phyloP scores from a whole-genome alignment of 1,140 invertebrate genomes.

The Polypedilum vanderplanki region DNA sequence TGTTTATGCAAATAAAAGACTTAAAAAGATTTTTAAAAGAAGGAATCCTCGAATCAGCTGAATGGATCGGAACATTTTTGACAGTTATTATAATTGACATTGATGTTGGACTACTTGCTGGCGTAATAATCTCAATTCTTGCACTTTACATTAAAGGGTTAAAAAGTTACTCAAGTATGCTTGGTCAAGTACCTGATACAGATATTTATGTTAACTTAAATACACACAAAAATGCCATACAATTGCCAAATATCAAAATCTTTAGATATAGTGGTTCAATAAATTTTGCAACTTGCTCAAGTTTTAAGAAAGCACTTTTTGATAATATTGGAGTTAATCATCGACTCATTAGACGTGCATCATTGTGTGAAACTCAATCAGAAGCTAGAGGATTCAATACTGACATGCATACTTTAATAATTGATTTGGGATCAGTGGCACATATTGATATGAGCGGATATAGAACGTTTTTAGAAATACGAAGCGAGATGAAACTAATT shows the following conservation, averaged over 20 bases:
- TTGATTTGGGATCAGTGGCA: conserved; percentile 40
- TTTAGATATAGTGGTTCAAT: conserved; percentile 41
- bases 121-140: conserved; percentile 37
- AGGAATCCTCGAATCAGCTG: conserved; percentile 72
- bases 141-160: conserved; percentile 41
- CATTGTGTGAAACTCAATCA: conserved; percentile 31
- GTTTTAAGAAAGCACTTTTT: conserved; percentile 38
- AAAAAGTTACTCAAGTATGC: conserved; percentile 37
- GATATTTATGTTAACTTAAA: conserved; percentile 40
- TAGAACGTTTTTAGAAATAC: conserved; percentile 37
- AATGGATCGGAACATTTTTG: conserved; percentile 79
- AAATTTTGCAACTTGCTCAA: conserved; percentile 40
- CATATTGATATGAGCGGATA: conserved; percentile 42
- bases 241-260: conserved; percentile 39
- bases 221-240: conserved; percentile 39
- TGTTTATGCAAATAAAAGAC: conserved; percentile 75
- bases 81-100: conserved; percentile 77
- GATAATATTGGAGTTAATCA: conserved; percentile 36
- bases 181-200: conserved; percentile 39
- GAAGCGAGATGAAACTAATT: conserved; percentile 37
- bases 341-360: conserved; percentile 29
- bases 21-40: conserved; percentile 61
- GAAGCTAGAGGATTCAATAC: conserved; percentile 32
- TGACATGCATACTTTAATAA: conserved; percentile 35
- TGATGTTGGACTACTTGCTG: conserved; percentile 52